Evolutionary conservation across 2,113 vertebrate species (phyloP), one percentile per base, ranked within the genome.

Genomic region (Orientallactaga bullata): DNA sequence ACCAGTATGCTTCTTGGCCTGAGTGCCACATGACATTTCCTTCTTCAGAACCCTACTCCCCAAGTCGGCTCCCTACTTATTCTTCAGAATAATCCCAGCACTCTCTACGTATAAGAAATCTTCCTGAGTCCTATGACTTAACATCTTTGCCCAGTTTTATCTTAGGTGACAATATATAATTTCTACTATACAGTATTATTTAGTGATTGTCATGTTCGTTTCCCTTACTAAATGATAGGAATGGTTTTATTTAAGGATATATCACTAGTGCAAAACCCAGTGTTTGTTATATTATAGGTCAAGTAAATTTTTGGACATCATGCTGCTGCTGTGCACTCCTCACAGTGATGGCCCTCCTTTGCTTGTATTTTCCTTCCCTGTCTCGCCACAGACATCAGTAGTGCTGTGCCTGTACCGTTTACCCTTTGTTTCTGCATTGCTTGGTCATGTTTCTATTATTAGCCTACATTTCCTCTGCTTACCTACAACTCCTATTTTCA

Each of bases 31-130:
- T 74, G 51, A 28, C 79, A 10, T 87, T 92, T 88, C 32, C 51
- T 85, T 76, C 42, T 87, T 71, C 47, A 73, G 61, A 88, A 60
- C 37, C 76, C 9, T 13, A 81, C 51, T 79, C 13, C 30, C 58
- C 63, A 16, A 73, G 11, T 63, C 42, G 69, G 30, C 20, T 55
- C 21, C 15, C 55, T 88, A 15, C 61, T 86, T 71, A 58, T 18
- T 87, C 69, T 82, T 94, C 65, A 94, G 39, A 94, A 85, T 77
- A 42, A 42, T 24, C 37, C 76, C 60, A 66, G 17, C 73, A 23
- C 51, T 84, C 35, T 90, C 28, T 51, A 30, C 9, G 42, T 61
- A 61, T 63, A 91, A 35, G 74, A 42, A 90, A 12, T 4, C 32
- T 84, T 95, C 15, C 2, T 15, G 2, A 8, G 32, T 69, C 55